Evolutionary conservation across 2,797 vertebrate species (phyloP).

Genomic region (Syndactyla subalaris): DNA sequence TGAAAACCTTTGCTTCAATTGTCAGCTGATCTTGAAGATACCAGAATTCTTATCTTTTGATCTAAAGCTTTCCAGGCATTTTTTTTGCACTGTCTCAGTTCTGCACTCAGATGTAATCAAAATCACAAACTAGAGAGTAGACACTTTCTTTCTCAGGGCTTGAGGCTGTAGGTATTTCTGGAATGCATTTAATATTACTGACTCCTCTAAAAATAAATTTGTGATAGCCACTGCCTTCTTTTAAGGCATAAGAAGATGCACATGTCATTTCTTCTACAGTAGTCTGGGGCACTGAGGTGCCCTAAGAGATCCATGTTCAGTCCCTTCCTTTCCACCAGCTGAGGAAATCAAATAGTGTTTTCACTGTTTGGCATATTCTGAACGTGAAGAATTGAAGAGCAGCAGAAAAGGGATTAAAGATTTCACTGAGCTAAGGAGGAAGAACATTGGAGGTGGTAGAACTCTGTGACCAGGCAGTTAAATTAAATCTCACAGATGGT

Average conservation of each 20-base stretch:
- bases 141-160: not conserved
- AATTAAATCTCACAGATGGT: not conserved
- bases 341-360: not conserved
- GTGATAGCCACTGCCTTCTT: not conserved
- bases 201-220: not conserved
- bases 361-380: not conserved
- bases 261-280: not conserved
- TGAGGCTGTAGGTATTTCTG: not conserved
- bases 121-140: not conserved
- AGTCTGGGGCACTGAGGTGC: not conserved
- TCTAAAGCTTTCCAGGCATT: not conserved
- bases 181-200: not conserved
- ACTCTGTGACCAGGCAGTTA: not conserved
- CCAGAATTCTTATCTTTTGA: not conserved
- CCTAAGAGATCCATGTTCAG: not conserved
- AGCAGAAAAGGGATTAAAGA: not conserved
- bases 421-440: not conserved
- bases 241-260: not conserved
- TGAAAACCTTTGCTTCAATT: not conserved
- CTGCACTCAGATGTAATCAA: not conserved
- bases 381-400: not conserved
- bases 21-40: not conserved
- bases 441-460: not conserved
- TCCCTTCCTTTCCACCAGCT: not conserved
- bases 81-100: not conserved